Percentiles rank a stretch among this genome's conserved stretches.
Conservation (phyloP, 2,797 vertebrate species). For the Phalanger gymnotis region DNA sequence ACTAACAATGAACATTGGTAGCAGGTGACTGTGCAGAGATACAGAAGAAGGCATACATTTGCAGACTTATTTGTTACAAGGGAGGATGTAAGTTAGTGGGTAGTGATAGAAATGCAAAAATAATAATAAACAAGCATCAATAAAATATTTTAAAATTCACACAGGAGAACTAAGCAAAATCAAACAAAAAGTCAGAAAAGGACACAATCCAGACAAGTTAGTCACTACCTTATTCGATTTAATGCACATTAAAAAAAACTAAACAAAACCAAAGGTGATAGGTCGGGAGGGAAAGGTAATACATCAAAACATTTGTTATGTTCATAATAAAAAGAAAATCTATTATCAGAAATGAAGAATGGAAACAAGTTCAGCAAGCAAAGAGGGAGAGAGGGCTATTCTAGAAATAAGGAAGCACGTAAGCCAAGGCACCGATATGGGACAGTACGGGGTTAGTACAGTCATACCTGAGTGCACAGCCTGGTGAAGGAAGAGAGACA, state of each 20-base stretch:
- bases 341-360: neutral
- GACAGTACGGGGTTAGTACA: neutral
- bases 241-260: neutral
- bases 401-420: neutral
- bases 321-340: neutral
- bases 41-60: neutral
- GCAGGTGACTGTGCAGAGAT: neutral
- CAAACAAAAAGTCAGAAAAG: neutral
- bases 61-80: neutral
- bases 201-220: neutral
- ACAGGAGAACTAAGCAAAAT: neutral
- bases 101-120: neutral
- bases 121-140: neutral
- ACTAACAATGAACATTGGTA: accelerated
- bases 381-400: neutral
- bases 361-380: neutral
- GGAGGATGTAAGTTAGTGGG: neutral
- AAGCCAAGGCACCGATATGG: neutral
- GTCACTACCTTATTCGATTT: neutral
- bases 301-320: neutral
- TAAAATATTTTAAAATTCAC: neutral
- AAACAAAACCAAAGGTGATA: neutral
- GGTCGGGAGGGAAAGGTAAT: neutral
- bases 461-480: neutral
- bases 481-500: neutral